Conservation (phyloP, 2,888 invertebrate species). For the Trichogramma evanescens region DNA sequence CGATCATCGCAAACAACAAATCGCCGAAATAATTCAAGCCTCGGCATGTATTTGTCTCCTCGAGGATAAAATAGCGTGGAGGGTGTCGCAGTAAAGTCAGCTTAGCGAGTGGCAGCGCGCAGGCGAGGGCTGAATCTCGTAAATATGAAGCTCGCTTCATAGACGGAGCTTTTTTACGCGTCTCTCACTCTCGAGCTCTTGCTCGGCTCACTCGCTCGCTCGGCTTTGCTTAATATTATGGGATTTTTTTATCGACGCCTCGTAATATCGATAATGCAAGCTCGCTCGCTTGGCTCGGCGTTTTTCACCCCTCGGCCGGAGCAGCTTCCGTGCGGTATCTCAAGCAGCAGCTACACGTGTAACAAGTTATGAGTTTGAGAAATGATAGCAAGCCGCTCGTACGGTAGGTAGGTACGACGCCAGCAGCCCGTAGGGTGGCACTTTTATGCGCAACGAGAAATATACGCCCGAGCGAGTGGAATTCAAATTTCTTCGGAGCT, state of each 20-base stretch:
- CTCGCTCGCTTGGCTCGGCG: slow-evolving; percentile 12
- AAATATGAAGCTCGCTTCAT: slow-evolving; percentile 2
- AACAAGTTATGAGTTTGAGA: slow-evolving; percentile 45
- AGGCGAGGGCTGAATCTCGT: slow-evolving; percentile 6
- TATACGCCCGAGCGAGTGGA: not conserved
- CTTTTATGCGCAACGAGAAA: not conserved
- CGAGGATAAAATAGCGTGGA: not conserved
- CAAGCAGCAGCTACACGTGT: slow-evolving; percentile 16
- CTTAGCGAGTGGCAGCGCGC: not conserved
- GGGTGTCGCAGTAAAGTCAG: slow-evolving; percentile 16
- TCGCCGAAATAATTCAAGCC: too few relatives aligned
- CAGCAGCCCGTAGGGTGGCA: not conserved
- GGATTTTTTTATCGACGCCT: slow-evolving; percentile 46
- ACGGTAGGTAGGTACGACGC: slow-evolving; percentile 8
- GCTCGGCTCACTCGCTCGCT: not conserved
- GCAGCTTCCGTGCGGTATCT: slow-evolving; percentile 29
- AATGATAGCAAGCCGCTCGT: slow-evolving; percentile 36
- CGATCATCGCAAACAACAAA: too few relatives aligned
- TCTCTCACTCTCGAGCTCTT: too few relatives aligned
- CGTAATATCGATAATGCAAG: slow-evolving; percentile 48
- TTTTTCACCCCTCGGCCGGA: slow-evolving; percentile 11
- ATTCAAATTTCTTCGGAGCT: slow-evolving; percentile 13
- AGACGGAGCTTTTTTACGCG: not conserved
- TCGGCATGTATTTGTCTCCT: too few relatives aligned
- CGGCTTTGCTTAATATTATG: slow-evolving; percentile 45